Evolutionary conservation across 2,797 vertebrate species (phyloP).

Genomic region (Sebastolobus altivelis): DNA sequence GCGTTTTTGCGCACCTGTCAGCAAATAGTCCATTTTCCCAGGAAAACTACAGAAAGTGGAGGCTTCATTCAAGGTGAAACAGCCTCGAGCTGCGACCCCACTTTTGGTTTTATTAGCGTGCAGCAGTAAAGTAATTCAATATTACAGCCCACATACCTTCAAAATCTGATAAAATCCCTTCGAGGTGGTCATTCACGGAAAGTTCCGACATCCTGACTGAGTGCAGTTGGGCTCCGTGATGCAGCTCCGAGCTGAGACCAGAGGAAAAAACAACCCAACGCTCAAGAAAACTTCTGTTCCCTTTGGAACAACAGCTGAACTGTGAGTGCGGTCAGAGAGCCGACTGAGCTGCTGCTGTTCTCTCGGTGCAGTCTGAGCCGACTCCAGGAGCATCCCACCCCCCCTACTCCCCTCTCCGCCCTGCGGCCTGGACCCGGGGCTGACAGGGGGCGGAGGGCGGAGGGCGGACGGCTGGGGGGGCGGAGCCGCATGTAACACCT

Average conservation of each 20-base stretch:
- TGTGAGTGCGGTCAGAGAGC: background rate
- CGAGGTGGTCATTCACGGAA: conserved; percentile 90
- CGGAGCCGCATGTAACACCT: conserved; percentile 64
- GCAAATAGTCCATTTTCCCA: background rate
- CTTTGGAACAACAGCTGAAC: background rate
- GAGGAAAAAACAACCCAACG: background rate
- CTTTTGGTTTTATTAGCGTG: conserved; percentile 2
- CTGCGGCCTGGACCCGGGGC: conserved; percentile 10
- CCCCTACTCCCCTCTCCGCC: conserved; percentile 10
- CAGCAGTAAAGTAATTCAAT: conserved; percentile 30
- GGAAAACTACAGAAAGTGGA: background rate
- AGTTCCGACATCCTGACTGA: conserved; percentile 86
- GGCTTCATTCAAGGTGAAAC: background rate
- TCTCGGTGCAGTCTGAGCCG: background rate
- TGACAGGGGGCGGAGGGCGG: conserved; percentile 13
- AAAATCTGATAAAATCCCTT: conserved; percentile 92
- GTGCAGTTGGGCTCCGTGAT: background rate
- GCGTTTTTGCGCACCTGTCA: background rate
- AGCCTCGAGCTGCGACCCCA: background rate
- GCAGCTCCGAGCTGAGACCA: background rate
- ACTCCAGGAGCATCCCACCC: conserved; percentile 3
- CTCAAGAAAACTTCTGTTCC: background rate
- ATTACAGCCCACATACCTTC: conserved; percentile 84
- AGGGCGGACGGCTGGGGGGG: conserved; percentile 32
- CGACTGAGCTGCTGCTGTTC: background rate